phyloP scores from a whole-genome alignment of 2,113 vertebrate genomes.

The Oreochromis aureus region DNA sequence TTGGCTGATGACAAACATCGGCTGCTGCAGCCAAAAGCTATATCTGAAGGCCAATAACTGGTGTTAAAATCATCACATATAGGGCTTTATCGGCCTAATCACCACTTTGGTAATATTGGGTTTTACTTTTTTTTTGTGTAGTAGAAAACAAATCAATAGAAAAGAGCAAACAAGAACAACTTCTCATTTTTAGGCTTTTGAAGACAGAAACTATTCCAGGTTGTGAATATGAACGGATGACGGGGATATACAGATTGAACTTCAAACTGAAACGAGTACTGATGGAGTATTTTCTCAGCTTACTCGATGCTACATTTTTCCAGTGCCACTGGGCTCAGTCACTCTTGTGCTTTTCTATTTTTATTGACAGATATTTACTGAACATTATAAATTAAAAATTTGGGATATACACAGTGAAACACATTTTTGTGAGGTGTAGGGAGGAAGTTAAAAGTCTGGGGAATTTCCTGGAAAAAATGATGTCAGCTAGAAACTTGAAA shows the following conservation, averaged over 20 bases:
- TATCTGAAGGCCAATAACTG: neutral
- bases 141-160: neutral
- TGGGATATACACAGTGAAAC: neutral
- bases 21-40: neutral
- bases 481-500: neutral
- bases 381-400: neutral
- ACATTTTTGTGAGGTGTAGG: neutral
- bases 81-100: neutral
- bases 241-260: neutral
- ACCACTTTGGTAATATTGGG: neutral
- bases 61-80: neutral
- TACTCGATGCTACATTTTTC: neutral
- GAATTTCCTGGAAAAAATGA: neutral
- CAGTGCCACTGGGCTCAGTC: neutral
- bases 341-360: neutral
- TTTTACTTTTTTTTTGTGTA: accelerated
- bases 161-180: neutral
- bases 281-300: neutral
- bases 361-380: neutral
- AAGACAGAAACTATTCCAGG: neutral
- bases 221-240: neutral
- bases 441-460: neutral
- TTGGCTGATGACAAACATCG: neutral
- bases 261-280: neutral
- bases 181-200: neutral